A percentile compares a stretch with the other conserved stretches of the same genome.
Conservation (phyloP, 2,888 invertebrate genomes). For the Andricus quercusramuli region DNA sequence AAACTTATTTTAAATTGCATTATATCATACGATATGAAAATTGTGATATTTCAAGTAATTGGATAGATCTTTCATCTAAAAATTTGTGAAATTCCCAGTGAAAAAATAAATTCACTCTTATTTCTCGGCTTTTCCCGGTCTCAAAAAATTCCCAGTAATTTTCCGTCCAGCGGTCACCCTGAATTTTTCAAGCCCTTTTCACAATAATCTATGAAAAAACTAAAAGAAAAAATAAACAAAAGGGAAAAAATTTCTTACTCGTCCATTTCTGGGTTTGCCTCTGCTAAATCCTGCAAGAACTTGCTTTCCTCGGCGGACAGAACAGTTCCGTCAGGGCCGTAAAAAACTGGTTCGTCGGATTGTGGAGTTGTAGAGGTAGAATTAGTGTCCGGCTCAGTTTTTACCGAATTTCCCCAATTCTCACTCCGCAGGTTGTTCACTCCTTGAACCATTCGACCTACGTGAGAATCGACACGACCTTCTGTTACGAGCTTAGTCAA, state of each 20-base stretch:
- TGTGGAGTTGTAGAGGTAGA: slow-evolving; percentile 54
- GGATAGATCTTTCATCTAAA: too few species aligned
- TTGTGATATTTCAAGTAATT: too few species aligned
- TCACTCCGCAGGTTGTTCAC: slow-evolving; percentile 72
- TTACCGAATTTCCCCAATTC: slow-evolving; percentile 70
- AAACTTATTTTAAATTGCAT: too few species aligned
- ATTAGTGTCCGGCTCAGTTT: slow-evolving; percentile 61
- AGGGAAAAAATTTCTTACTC: slow-evolving; percentile 39
- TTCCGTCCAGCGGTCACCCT: too few species aligned
- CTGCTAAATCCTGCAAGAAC: slow-evolving; percentile 82
- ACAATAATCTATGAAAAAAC: too few species aligned
- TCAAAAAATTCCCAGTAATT: too few species aligned
- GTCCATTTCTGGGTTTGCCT: slow-evolving; percentile 37
- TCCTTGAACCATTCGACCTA: slow-evolving; percentile 73
- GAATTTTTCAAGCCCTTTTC: too few species aligned
- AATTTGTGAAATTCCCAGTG: too few species aligned
- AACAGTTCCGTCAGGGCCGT: slow-evolving; percentile 88
- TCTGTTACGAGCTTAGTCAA: slow-evolving; percentile 72
- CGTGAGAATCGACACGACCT: slow-evolving; percentile 70
- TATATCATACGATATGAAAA: too few species aligned
- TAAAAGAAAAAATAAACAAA: background rate
- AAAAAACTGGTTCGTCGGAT: slow-evolving; percentile 83
- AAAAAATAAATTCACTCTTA: too few species aligned
- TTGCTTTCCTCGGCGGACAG: slow-evolving; percentile 89
- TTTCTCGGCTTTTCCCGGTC: too few species aligned